Conservation (phyloP, 2,113 vertebrate species). For the Ciconia maguari region DNA sequence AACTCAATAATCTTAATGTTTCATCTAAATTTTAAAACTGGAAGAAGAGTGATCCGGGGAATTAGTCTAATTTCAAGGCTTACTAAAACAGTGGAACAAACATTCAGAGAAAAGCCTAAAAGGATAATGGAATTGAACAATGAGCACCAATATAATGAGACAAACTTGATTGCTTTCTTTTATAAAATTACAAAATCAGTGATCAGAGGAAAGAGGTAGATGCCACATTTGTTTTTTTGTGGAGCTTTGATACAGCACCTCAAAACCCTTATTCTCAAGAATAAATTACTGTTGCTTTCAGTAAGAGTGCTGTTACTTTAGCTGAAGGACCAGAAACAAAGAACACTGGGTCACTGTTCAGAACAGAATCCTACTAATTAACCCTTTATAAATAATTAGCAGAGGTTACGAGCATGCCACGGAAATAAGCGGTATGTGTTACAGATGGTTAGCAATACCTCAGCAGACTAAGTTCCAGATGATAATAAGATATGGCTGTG, state of each 20-base stretch:
- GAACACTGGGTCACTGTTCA: constrained; percentile 3
- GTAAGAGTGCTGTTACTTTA: not conserved
- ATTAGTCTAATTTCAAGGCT: constrained; percentile 58
- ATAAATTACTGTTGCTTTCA: constrained; percentile 15
- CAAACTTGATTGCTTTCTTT: constrained; percentile 50
- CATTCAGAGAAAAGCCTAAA: constrained; percentile 40
- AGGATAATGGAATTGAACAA: constrained; percentile 49
- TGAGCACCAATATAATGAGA: constrained; percentile 22
- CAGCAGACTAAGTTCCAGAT: not conserved
- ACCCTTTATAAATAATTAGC: constrained; percentile 61
- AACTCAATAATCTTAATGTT: constrained; percentile 43
- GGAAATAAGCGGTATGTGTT: not conserved
- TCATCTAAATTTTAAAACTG: constrained; percentile 39
- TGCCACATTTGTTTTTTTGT: not conserved
- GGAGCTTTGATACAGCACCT: constrained; percentile 17
- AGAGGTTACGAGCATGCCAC: not conserved
- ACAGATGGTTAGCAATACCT: not conserved
- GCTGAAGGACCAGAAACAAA: constrained; percentile 37
- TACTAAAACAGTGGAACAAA: constrained; percentile 51
- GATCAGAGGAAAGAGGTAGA: constrained; percentile 31
- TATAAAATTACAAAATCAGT: constrained; percentile 34
- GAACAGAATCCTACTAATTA: constrained; percentile 50
- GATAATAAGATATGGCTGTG: constrained; percentile 6
- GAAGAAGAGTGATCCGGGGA: constrained; percentile 40
- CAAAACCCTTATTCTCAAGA: not conserved